Base-by-base conservation (phyloP, 2,797 vertebrate species). In the Eutrigla gurnardus region DNA sequence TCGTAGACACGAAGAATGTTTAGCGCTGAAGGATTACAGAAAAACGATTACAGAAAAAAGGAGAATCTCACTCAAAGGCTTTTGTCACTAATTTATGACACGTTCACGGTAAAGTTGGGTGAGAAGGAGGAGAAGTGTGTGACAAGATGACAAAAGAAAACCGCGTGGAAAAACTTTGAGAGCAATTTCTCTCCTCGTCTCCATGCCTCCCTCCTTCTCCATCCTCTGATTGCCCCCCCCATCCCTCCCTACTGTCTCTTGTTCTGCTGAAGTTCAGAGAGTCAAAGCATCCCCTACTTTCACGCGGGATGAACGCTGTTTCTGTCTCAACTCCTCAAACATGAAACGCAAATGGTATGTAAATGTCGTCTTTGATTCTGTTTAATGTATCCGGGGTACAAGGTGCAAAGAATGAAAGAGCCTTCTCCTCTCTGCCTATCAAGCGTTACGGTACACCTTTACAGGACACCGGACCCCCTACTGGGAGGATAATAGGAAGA, bases 301-400 rank as follows among this genome's bases (percentile, higher is more conserved):
- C 81, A 84, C 80, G 73, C 78, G 83, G 73, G 84, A 89, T 75
- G 88, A 90, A 75, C 53, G 37, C 73, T 66, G 89, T 84, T 90
- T 90, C 91, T 87, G 89, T 92, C 92, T 91, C 86, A 83, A 81
- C 87, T 92, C 90, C 79, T 92, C 90, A 89, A 87, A 94, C 91
- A 93, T 93, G 88, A 94, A 94, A 93, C 88, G n/a, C 89, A 87
- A 90, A 90, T 87, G 84, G 84, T 91, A 94, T 94, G 93, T 92
- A 94, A 94, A 95, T 93, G 92, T 81, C 82, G 67, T 88, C 92
- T 94, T 94, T 94, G 93, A 94, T 94, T 93, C 86, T 78, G 91
- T 87, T 91, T 92, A 93, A 93, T 94, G 88, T 91, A 86, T 88
- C 91, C 53, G 18, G 82, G 86, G 76, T 89, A 91, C 84, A 90